Conservation (phyloP, 2,113 vertebrate genomes). For the Saimiri boliviensis region DNA sequence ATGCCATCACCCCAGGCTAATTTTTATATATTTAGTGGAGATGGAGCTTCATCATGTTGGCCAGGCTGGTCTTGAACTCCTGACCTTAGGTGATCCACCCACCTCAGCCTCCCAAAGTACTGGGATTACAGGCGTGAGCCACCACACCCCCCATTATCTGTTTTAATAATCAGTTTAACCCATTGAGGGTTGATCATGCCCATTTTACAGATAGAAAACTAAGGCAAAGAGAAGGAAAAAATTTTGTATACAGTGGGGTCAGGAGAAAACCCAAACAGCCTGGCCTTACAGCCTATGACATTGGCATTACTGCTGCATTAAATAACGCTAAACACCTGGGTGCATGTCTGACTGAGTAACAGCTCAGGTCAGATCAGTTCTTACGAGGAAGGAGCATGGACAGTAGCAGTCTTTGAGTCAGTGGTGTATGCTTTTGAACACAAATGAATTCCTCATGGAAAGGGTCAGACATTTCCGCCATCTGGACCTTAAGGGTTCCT, state of each 20-base stretch:
- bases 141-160: accelerated
- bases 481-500: neutral
- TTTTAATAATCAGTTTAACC: neutral
- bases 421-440: neutral
- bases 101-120: too few relatives aligned
- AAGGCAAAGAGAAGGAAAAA: neutral
- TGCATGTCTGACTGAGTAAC: neutral
- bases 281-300: neutral
- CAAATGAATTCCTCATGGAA: neutral
- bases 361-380: neutral
- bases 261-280: neutral
- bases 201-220: neutral
- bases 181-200: neutral
- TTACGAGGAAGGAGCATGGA: neutral
- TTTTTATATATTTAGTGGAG: too few relatives aligned
- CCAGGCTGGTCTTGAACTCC: too few relatives aligned
- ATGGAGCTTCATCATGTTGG: too few relatives aligned
- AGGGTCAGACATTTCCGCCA: neutral
- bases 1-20: too few relatives aligned
- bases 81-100: too few relatives aligned
- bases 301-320: neutral
- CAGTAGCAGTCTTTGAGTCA: neutral
- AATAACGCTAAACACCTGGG: neutral
- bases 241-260: neutral
- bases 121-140: too few relatives aligned